Conservation (phyloP, 2,113 vertebrate species). For the Brachypteracias leptosomus region DNA sequence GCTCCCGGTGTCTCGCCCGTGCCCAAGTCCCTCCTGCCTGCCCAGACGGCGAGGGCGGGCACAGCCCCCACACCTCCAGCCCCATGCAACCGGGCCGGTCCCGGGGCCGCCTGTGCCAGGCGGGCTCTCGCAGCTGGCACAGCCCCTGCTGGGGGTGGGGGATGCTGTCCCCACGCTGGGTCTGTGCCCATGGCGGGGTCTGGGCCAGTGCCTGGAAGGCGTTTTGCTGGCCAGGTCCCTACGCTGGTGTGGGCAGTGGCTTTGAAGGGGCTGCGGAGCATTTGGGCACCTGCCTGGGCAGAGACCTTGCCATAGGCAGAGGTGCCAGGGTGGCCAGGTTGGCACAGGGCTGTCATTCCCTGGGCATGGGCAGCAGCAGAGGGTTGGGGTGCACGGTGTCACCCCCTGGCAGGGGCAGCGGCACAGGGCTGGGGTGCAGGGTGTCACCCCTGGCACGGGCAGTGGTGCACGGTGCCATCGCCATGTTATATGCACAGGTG, state of each 20-base stretch:
- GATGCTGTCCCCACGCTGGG: neutral
- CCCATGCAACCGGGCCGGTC: rapidly evolving
- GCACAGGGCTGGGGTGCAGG: too few species aligned
- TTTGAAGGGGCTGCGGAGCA: neutral
- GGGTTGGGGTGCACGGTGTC: neutral
- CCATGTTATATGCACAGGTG: neutral
- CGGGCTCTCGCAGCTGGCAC: neutral
- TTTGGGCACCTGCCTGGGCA: neutral
- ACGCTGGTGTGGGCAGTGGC: neutral
- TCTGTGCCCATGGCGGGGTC: neutral
- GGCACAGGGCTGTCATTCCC: neutral
- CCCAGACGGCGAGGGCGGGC: rapidly evolving
- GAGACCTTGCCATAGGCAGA: neutral
- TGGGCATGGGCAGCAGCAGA: rapidly evolving
- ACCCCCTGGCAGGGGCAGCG: too few species aligned
- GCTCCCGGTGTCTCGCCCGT: rapidly evolving
- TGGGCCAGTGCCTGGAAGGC: constrained; percentile 30
- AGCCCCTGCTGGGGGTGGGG: neutral
- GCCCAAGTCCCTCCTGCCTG: neutral
- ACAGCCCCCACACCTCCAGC: neutral
- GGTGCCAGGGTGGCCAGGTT: too few species aligned
- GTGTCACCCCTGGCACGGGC: neutral
- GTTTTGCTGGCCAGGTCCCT: neutral
- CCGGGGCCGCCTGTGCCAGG: neutral
- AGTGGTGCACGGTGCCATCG: neutral